Base-by-base conservation (phyloP, 2,113 vertebrate genomes). In the Psittacus erithacus region DNA sequence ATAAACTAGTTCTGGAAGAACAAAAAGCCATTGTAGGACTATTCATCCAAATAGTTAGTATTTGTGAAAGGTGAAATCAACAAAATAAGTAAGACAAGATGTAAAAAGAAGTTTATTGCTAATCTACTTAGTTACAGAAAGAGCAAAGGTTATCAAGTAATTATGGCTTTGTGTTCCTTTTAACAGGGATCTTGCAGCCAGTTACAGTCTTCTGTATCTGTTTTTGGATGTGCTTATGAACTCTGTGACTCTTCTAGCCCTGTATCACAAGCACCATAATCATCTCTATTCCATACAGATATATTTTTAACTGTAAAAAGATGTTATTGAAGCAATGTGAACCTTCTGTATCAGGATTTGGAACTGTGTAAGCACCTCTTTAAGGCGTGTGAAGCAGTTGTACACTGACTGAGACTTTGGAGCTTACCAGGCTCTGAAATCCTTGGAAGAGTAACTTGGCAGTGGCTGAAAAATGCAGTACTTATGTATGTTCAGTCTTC, bases 401-500 rank as follows among this genome's bases (percentile, higher is more conserved):
- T 41, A 35, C 4, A 9, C 35, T 70, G 77, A 39, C 53, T 73
- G 50, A 89, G 35, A 57, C 9, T 76, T 73, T 71, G 60, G 60
- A 64, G 35, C 47, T 84, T 92, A 75, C 43, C 10, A 41, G 39
- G 52, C 33, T 52, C 47, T 92, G 52, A 94, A 92, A 78, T 69
- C 85, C 68, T 73, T 74, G 53, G 46, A 95, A 83, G 38, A 78
- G 70, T 89, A 96, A 38, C 49, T 88, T 86, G 50, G 60, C 71
- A 85, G 57, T 63, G 69, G 47, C 87, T 97, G 71, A 92, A 94
- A 85, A 85, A 64, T 13, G 60, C 44, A 18, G 35, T 70, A 53
- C 3, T 86, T 91, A 46, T n/a, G 33, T 57, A 83, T 59, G 82
- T 79, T 93, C 77, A 31, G 20, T 95, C 80, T 97, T 97, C 90